These are phyloP conservation scores for Copidosoma aretas DNA, from an alignment of 2,888 invertebrate species.

Conservation along the genomic window DNA sequence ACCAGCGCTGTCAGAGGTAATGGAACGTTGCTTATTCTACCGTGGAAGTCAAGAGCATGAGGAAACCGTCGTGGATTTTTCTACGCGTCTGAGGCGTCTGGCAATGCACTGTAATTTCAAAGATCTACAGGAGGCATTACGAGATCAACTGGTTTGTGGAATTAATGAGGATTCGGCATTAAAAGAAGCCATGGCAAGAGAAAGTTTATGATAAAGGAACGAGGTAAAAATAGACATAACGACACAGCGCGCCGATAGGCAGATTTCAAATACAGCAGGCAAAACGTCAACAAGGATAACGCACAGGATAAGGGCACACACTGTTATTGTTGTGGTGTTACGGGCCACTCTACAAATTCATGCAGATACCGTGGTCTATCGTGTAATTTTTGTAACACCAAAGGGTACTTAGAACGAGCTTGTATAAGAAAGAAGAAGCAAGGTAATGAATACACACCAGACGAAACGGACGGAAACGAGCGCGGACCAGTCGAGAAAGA, in stretches of 20 bases:
- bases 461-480: too few species aligned
- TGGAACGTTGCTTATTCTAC: background rate
- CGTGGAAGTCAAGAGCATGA: background rate
- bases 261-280: background rate
- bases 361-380: constrained; percentile 26
- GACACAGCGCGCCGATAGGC: constrained; percentile 15
- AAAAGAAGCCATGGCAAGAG: constrained; percentile 18
- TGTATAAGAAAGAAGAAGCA: constrained; percentile 31
- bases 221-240: constrained; percentile 11
- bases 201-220: constrained; percentile 14
- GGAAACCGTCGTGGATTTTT: background rate
- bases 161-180: too few species aligned
- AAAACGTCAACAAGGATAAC: constrained; percentile 1
- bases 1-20: background rate
- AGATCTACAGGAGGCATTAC: background rate
- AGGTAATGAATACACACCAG: too few species aligned
- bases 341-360: constrained; percentile 14
- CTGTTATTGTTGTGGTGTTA: constrained; percentile 36
- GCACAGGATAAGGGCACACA: background rate
- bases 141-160: background rate
- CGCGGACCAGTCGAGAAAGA: too few species aligned
- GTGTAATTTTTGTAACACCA: constrained; percentile 35
- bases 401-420: constrained; percentile 32
- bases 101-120: background rate
- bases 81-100: background rate